phyloP scores from a whole-genome alignment of 1,140 invertebrate genomes.

The Metopolophium dirhodum region DNA sequence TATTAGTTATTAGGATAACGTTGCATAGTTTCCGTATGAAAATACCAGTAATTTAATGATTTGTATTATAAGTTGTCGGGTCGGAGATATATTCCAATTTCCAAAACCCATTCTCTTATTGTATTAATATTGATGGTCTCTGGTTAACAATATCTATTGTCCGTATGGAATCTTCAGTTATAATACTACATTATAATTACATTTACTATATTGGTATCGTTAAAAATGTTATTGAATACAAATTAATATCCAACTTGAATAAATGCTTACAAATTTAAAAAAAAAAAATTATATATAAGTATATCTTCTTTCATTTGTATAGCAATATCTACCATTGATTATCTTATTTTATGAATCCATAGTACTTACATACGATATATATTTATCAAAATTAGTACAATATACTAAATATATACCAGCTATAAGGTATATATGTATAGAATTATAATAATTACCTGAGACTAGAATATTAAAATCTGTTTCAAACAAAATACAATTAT shows the following conservation, averaged over 20 bases:
- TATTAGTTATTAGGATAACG: background rate
- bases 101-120: background rate
- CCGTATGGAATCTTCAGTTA: background rate
- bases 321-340: background rate
- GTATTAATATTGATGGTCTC: background rate
- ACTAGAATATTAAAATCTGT: background rate
- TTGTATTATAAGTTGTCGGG: background rate
- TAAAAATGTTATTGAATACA: background rate
- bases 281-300: background rate
- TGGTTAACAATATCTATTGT: conserved; percentile 11
- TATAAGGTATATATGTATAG: too few species aligned
- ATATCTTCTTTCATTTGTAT: background rate
- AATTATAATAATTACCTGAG: background rate
- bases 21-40: background rate
- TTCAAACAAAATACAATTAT: background rate
- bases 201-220: background rate
- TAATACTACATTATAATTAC: background rate
- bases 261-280: background rate
- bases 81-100: too few species aligned
- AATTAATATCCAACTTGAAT: background rate
- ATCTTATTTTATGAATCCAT: background rate
- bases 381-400: background rate
- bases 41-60: conserved; percentile 14
- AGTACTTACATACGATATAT: background rate
- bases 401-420: background rate